Base-by-base conservation (phyloP, 2,888 invertebrate genomes). In the Rhamphomyia laevipes region DNA sequence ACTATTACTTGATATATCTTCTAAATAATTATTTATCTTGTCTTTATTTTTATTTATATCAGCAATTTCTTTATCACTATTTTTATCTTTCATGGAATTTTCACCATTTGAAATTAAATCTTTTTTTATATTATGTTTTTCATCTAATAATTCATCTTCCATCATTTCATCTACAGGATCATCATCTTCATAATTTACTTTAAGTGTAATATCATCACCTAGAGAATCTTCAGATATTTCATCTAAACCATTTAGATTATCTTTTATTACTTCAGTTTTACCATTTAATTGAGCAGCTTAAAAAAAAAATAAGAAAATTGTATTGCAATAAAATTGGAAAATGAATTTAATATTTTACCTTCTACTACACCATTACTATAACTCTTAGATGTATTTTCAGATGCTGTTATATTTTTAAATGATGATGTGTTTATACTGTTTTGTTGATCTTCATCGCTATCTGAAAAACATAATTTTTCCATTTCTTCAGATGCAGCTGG, bases 391-490 rank as follows among this genome's bases (percentile, higher is more conserved):
- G 7, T 3, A 37, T n/a, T 12, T 37, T 37, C 15, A n/a, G 16
- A 16, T 15, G n/a, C n/a, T n/a, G 6, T 15, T 15, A 37, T 37
- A 15, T 15, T 15, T 15, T 37, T 37, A n/a, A 37, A 6, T 37
- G 16, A 15, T 15, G 37, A 2, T 15, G n/a, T n/a, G n/a, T n/a
- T n/a, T 37, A 6, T 15, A 5, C 7, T 15, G 4, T 37, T 5
- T 15, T 15, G 1, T 15, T 31, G n/a, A 7, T 48, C 43, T 6
- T 45, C 45, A 4, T 42, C 45, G 10, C 41, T 23, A 23, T 45
- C 45, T 6, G 49, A 45, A 45, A 45, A 45, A 15, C 31, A 15
- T 17, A 49, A 35, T 42, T 49, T 45, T 33, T 49, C 45, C 49
- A 49, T 49, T 16, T 49, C 49, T 10, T 42, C 49, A 5, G n/a